Base-by-base conservation (phyloP, 1,140 invertebrate genomes). In the Drosophila virilis region DNA sequence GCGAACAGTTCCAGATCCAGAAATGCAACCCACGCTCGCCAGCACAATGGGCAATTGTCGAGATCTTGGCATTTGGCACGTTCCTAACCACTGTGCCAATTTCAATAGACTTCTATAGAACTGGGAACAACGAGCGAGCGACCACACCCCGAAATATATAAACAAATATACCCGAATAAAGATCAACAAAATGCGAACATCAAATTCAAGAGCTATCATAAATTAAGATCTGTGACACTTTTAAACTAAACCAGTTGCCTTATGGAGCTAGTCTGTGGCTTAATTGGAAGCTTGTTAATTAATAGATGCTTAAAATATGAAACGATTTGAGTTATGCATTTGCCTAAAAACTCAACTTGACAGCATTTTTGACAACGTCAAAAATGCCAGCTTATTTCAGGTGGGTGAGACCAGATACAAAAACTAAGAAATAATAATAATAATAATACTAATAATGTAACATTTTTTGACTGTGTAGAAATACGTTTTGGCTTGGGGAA, bases 271-370 rank as follows among this genome's bases (percentile, higher is more conserved):
- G 60, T 65, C 59, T 50, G 57, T 43, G 42, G 50, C 75, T 69
- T 70, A 82, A 75, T 82, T 72, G 81, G 74, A 60, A 80, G 61
- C 66, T 78, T 60, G 69, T 58, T 83, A 83, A 88, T 83, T 88
- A 88, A 88, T 89, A 89, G 83, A 83, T 54, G 76, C 68, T 76
- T 45, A 51, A 64, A 61, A 69, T 65, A 55, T 46, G 28, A 58
- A 40, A 6, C 43, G 48, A 64, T 74, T 77, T 74, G 72, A 64
- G 58, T 77, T 77, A 77, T 77, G 70, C 43, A 22, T 46, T 37
- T 61, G 55, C 37, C 61, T 38, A 65, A 70, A 45, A 60, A 28
- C 22, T 48, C 46, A 37, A 51, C 38, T 69, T 71, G 60, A 52
- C 58, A 73, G 12, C 60, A 13, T 37, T 33, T 57, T 35, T 35